Conservation (phyloP, 1,140 invertebrate genomes). For the Drosophila triauraria region DNA sequence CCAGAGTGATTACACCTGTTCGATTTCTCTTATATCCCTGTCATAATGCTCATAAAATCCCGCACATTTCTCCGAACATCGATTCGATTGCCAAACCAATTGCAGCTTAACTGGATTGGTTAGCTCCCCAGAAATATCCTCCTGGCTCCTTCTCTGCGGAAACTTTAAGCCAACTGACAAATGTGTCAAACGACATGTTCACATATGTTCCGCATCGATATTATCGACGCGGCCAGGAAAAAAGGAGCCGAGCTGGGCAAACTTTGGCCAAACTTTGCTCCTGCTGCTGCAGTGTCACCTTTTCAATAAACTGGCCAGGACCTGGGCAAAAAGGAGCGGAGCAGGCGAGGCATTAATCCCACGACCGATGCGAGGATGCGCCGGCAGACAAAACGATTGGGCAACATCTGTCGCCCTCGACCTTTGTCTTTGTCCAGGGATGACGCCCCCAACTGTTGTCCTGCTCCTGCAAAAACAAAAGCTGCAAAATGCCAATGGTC, state of each 20-base stretch:
- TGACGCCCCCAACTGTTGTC: slow-evolving; percentile 25
- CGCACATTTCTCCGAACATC: slow-evolving; percentile 1
- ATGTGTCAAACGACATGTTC: slow-evolving; percentile 82
- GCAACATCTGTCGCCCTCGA: slow-evolving; percentile 75
- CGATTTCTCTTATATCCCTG: background rate
- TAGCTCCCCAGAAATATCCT: background rate
- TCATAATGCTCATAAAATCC: slow-evolving; percentile 4
- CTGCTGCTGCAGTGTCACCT: slow-evolving; percentile 68
- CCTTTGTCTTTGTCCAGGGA: slow-evolving; percentile 62
- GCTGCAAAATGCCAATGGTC: slow-evolving; percentile 82
- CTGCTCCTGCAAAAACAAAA: slow-evolving; percentile 68
- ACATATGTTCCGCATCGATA: slow-evolving; percentile 80
- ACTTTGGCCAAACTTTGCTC: slow-evolving; percentile 60
- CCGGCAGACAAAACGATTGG: slow-evolving; percentile 73
- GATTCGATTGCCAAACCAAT: slow-evolving; percentile 20
- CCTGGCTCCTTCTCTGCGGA: background rate
- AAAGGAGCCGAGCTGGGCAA: slow-evolving; percentile 35
- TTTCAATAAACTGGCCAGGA: slow-evolving; percentile 79
- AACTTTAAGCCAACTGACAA: slow-evolving; percentile 80
- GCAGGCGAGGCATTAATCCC: slow-evolving; percentile 73
- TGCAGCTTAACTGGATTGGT: slow-evolving; percentile 30
- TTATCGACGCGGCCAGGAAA: slow-evolving; percentile 59
- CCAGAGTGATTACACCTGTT: slow-evolving; percentile 1
- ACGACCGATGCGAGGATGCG: slow-evolving; percentile 62
- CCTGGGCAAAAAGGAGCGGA: slow-evolving; percentile 30